Percentiles rank a stretch among this genome's conserved stretches.
phyloP scores from a whole-genome alignment of 2,888 invertebrate genomes.

The Uloborus plumipes region DNA sequence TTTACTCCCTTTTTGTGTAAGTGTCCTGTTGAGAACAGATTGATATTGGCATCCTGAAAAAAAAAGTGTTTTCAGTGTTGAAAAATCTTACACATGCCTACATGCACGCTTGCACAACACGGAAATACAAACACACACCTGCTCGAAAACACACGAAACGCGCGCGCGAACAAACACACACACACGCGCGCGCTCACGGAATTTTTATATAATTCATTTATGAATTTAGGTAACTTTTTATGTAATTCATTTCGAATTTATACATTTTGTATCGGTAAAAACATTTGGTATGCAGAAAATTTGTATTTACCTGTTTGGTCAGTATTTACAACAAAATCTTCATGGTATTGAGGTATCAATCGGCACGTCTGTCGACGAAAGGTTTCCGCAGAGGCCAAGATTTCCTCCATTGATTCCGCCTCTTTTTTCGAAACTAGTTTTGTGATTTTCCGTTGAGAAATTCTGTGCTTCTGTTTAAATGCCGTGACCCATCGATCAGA shows the following conservation, averaged over 20 bases:
- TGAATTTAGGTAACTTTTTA: too few relatives aligned
- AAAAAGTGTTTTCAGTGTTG: neutral
- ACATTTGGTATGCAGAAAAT: neutral
- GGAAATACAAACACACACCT: too few relatives aligned
- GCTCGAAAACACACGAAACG: too few relatives aligned
- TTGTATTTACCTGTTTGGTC: neutral
- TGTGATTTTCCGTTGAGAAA: neutral
- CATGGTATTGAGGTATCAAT: neutral
- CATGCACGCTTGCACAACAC: too few relatives aligned
- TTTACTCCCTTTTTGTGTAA: neutral
- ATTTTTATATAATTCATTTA: too few relatives aligned
- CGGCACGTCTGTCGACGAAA: neutral
- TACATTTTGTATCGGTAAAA: too few relatives aligned
- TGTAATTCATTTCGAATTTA: too few relatives aligned
- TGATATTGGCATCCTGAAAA: neutral
- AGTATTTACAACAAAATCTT: neutral
- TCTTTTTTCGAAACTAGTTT: neutral
- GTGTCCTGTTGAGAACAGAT: neutral
- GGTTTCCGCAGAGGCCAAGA: neutral
- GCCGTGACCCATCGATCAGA: neutral
- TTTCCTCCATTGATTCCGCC: neutral
- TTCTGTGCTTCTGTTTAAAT: neutral
- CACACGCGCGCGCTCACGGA: too few relatives aligned
- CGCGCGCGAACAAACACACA: too few relatives aligned
- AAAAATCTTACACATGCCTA: too few relatives aligned